Base-by-base conservation (phyloP, 1,140 invertebrate genomes). In the Nasonia longicornis region DNA sequence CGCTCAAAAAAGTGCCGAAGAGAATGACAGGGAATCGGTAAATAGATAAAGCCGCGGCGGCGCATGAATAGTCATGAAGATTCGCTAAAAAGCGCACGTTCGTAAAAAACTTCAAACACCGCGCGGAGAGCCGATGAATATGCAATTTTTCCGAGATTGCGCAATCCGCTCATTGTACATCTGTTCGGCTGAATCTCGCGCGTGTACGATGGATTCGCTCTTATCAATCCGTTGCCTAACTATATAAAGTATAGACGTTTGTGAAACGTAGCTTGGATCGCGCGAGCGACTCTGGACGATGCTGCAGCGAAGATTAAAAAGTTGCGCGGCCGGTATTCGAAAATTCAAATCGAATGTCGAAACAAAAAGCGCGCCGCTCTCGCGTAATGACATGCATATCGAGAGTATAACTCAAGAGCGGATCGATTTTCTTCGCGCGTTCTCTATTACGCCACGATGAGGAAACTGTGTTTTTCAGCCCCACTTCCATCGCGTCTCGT, bases 31-130 rank as follows among this genome's bases (percentile, higher is more conserved):
- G 3, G 52, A 58, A 58, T 58, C 52, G 52, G 48, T 52, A 52
- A 52, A 52, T 52, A 52, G 52, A 58, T n/a, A n/a, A 58, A 58
- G 52, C 16, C 52, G 7, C 38, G 4, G 7, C 38, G 0, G 8
- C 38, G 52, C 52, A 67, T 67, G 64, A 67, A 67, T 67, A 67
- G 29, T 67, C 64, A 31, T 14, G 22, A 67, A 67, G 22, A 67
- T 31, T 52, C 22, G 63, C 64, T 20, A 66, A 66, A 66, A 29
- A 66, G 63, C 20, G 20, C 64, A 14, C 64, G 29, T 67, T 31
- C 12, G 52, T 58, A n/a, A 67, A 67, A 67, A 67, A 29, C 22
- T 26, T 67, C 11, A 29, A 67, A n/a, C 52, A 58, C 16, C 52
- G 52, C 52, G 52, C 20, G 20, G 14, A n/a, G 26, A 66, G 7